Conservation (phyloP, 2,888 invertebrate genomes). For the Anagyrus pseudococci region DNA sequence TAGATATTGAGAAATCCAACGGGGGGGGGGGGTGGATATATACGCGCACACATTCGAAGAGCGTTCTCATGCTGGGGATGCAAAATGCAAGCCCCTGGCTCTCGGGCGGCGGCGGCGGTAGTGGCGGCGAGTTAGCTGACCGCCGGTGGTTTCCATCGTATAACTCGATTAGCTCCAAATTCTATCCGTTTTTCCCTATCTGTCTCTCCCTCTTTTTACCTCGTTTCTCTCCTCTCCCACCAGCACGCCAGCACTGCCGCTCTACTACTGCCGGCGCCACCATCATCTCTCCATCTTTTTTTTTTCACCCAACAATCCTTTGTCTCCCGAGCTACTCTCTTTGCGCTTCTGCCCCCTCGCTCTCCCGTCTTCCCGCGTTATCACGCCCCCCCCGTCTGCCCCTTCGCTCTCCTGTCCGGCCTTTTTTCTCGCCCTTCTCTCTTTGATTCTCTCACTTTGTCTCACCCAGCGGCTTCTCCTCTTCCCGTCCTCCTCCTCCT, state of each 20-base stretch:
- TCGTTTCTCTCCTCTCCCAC: not conserved
- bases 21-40: too few relatives aligned
- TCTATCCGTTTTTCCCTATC: conserved; percentile 41
- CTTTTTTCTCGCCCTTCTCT: too few relatives aligned
- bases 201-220: not conserved
- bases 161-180: conserved; percentile 56
- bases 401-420: too few relatives aligned
- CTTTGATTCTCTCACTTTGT: too few relatives aligned
- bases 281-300: not conserved
- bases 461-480: too few relatives aligned
- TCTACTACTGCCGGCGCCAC: not conserved
- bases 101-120: conserved; percentile 28
- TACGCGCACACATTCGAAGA: too few relatives aligned
- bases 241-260: too few relatives aligned
- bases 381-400: too few relatives aligned
- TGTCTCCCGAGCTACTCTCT: conserved; percentile 30
- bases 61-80: too few relatives aligned
- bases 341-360: conserved; percentile 7
- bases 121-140: conserved; percentile 53
- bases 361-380: too few relatives aligned
- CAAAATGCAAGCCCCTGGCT: conserved; percentile 53
- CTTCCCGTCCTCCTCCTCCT: conserved; percentile 7
- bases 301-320: conserved; percentile 26
- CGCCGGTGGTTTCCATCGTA: conserved; percentile 57
- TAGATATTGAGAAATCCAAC: too few relatives aligned